Percentiles rank a stretch among this genome's conserved stretches.
Evolutionary conservation across 2,797 vertebrate species (phyloP).

Genomic region (Rhinophrynus dorsalis): DNA sequence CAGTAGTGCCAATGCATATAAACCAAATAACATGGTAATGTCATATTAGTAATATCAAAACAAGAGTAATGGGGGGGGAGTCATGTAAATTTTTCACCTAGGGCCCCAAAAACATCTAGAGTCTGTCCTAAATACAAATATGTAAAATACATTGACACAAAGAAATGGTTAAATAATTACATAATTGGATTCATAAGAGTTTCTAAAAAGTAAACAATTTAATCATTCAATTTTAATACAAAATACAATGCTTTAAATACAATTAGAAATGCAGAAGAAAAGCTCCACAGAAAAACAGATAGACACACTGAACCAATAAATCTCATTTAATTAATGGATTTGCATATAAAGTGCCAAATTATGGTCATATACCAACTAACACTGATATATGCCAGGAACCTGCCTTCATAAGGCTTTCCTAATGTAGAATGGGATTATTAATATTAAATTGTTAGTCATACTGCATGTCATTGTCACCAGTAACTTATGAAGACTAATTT

Average conservation of each 20-base stretch:
- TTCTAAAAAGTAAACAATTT: neutral
- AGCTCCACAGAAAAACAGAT: neutral
- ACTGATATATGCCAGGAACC: conserved; percentile 10
- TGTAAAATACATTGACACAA: too few species aligned
- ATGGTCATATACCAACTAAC: conserved; percentile 22
- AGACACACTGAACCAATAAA: conserved; percentile 8
- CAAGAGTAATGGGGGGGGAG: too few species aligned
- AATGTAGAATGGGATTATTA: neutral
- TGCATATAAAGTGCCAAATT: conserved; percentile 35
- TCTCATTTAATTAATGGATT: conserved; percentile 33
- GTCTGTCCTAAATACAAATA: too few species aligned
- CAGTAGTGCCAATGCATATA: too few species aligned
- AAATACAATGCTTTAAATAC: neutral
- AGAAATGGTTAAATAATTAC: too few species aligned
- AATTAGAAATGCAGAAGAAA: neutral
- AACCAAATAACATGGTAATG: too few species aligned
- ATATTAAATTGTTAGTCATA: neutral
- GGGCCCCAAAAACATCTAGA: too few species aligned
- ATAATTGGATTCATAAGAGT: too few species aligned
- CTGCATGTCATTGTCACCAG: conserved; percentile 4
- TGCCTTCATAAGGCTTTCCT: neutral
- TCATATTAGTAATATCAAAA: too few species aligned
- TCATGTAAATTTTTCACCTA: too few species aligned
- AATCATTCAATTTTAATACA: neutral
- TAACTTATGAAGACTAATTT: neutral